Percentiles rank a stretch among this genome's conserved stretches.
phyloP scores from a whole-genome alignment of 2,113 vertebrate genomes.

The Scartelaos histophorus region DNA sequence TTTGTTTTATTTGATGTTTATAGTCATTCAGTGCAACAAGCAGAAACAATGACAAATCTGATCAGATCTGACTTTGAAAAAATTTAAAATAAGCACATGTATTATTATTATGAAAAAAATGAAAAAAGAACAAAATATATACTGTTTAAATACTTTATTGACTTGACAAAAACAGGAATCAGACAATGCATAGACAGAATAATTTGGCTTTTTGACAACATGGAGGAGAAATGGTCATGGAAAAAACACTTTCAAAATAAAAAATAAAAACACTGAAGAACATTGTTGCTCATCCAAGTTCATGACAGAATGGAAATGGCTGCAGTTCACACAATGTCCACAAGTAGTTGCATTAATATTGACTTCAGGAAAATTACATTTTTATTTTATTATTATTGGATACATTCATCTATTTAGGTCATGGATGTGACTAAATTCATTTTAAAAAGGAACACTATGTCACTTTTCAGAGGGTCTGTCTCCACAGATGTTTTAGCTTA shows the following conservation, averaged over 20 bases:
- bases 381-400: not conserved
- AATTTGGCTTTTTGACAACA: slow-evolving; percentile 44
- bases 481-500: no score
- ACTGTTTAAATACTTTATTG: slow-evolving; percentile 61
- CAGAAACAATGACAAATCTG: no score
- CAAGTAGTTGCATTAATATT: not conserved
- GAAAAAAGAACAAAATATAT: not conserved
- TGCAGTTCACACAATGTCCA: not conserved
- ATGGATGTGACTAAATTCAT: not conserved
- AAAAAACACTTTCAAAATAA: not conserved
- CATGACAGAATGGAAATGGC: no score
- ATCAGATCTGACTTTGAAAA: no score
- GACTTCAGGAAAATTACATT: not conserved
- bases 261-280: not conserved
- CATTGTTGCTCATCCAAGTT: not conserved
- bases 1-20: no score
- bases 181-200: slow-evolving; percentile 72
- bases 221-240: slow-evolving; percentile 4
- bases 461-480: not conserved
- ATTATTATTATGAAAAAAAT: no score
- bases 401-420: not conserved
- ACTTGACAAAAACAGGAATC: slow-evolving; percentile 72
- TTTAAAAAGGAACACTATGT: not conserved
- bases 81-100: no score
- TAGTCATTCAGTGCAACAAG: no score